Conservation (phyloP, 2,888 invertebrate genomes). For the Drosophila nr. perissopoda region DNA sequence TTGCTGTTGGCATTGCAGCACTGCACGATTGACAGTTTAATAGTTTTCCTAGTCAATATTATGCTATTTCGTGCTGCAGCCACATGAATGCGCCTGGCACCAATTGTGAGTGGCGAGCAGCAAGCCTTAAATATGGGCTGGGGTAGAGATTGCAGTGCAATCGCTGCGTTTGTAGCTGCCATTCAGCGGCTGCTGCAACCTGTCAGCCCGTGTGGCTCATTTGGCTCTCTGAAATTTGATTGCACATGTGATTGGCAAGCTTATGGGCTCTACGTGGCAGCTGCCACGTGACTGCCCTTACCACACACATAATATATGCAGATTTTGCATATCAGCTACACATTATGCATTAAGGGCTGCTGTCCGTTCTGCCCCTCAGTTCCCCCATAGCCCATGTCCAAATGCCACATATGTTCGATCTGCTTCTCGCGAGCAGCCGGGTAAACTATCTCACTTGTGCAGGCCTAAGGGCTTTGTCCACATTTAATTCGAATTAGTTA, state of each 20-base stretch:
- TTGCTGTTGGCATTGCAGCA: conserved; percentile 15
- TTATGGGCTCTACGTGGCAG: conserved; percentile 43
- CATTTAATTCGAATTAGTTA: conserved; percentile 36
- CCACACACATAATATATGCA: conserved; percentile 54
- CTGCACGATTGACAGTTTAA: conserved; percentile 72
- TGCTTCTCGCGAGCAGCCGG: conserved; percentile 30
- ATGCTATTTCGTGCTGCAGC: conserved; percentile 63
- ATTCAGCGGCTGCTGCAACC: conserved; percentile 21
- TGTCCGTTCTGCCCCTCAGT: conserved; percentile 1
- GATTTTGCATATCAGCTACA: conserved; percentile 59
- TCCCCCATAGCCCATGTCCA: background rate
- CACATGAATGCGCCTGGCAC: conserved; percentile 37
- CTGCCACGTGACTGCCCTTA: conserved; percentile 28
- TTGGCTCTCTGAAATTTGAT: conserved; percentile 71
- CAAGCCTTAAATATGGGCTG: background rate
- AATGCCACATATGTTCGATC: conserved; percentile 59
- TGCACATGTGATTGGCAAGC: conserved; percentile 67
- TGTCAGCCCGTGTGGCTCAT: conserved; percentile 51
- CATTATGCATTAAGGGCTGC: conserved; percentile 63
- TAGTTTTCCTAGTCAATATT: conserved; percentile 74
- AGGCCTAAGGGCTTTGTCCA: conserved; percentile 43
- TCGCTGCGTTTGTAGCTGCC: conserved; percentile 19
- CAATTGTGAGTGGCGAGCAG: conserved; percentile 23
- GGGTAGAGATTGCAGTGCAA: background rate
- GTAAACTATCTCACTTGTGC: conserved; percentile 5